Base-by-base conservation (phyloP, 1,140 invertebrate species). In the Drosophila varians region DNA sequence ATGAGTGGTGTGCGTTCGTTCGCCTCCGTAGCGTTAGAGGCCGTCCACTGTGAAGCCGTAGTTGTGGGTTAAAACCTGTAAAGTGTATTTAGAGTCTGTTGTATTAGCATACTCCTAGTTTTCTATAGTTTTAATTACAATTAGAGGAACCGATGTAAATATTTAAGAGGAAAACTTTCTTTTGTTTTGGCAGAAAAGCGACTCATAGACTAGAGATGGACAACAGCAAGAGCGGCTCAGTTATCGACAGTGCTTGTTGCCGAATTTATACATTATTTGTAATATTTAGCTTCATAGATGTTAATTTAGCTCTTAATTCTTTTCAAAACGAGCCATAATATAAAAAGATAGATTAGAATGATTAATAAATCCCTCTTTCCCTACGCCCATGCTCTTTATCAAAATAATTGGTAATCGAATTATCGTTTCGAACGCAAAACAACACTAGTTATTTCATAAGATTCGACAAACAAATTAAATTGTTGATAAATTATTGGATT, bases 1-100 rank as follows among this genome's bases (percentile, higher is more conserved):
- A 96, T 96, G 75, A 96, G 94, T 92, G 94, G 94, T 90, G 95
- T 95, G 75, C 94, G 94, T 92, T 96, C 95, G 90, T 94, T 94
- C 88, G 72, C 80, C 65, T 71, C 80, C 86, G 80, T 76, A 75
- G 74, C 82, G 77, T 45, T 77, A 19, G 28, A 34, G 34, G 61
- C 66, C 46, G 62, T 19, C 80, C 80, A 42, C 68, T 73, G 55
- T 23, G 80, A 80, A 74, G 76, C 80, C 80, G 80, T 86, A 74
- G 69, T 86, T 84, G 66, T 47, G 31, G 40, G 31, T 31, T 42
- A 19, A 6, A 1, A 14, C 3, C 28, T 42, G 38, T 4, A 16
- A 42, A 6, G 14, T 18, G 6, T 42, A 11, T 7, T 7, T 5
- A 11, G 14, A 42, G 7, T 42, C 38, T 42, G 7, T 8, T 18